Conservation (phyloP, 2,113 vertebrate species). For the Pimephales promelas region DNA sequence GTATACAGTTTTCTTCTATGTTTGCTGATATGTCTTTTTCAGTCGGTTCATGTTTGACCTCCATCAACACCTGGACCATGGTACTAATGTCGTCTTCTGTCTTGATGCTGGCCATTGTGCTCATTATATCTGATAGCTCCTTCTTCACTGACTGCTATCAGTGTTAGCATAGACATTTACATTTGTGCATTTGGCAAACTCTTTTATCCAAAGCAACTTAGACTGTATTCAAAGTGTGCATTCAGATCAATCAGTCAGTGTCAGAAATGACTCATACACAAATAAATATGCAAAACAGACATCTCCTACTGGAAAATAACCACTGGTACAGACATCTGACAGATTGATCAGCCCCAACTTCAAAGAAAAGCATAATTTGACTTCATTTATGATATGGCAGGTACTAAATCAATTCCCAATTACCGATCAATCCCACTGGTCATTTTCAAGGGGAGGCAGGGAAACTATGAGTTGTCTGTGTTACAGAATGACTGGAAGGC, state of each 20-base stretch:
- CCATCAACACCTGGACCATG: not conserved
- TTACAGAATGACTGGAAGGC: not conserved
- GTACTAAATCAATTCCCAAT: not conserved
- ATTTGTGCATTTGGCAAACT: not conserved
- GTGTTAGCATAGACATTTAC: not conserved
- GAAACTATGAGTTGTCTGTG: no score
- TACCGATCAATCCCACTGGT: not conserved
- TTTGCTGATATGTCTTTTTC: not conserved
- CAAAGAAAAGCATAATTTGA: no score
- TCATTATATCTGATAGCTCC: not conserved
- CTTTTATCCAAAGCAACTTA: not conserved
- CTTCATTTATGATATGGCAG: not conserved
- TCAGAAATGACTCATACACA: not conserved
- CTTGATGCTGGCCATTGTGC: slow-evolving; percentile 14
- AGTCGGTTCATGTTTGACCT: not conserved
- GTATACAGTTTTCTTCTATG: not conserved
- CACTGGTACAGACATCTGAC: no score
- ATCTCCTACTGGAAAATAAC: no score
- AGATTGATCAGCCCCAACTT: no score
- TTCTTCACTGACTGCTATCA: not conserved
- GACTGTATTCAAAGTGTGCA: not conserved
- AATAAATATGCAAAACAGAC: no score
- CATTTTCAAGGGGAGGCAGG: no score
- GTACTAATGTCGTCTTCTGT: not conserved
- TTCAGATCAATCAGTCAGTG: not conserved